Conservation (phyloP, 2,797 vertebrate genomes). For the Diplodus sargus region DNA sequence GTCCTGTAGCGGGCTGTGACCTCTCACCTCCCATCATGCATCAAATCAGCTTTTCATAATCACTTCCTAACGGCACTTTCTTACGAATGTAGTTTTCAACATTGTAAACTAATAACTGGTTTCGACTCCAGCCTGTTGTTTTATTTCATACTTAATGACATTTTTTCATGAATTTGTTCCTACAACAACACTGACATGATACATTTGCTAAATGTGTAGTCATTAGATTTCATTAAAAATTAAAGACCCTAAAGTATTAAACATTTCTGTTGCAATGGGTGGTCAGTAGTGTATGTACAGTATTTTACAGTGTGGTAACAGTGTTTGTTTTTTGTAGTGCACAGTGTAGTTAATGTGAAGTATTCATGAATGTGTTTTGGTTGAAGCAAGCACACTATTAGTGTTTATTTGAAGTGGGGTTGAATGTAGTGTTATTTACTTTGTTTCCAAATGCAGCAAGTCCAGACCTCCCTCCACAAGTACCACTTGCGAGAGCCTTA, state of each 20-base stretch:
- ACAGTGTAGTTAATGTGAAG: background rate
- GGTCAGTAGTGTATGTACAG: background rate
- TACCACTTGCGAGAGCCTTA: constrained; percentile 8
- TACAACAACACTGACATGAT: background rate
- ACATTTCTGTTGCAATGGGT: background rate
- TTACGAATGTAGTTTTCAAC: background rate
- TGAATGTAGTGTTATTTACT: constrained; percentile 25
- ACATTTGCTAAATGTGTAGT: background rate
- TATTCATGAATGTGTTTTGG: background rate
- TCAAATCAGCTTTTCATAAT: background rate
- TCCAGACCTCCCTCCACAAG: constrained; percentile 8
- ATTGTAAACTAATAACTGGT: background rate
- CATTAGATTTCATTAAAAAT: background rate
- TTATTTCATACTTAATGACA: background rate
- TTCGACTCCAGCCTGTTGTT: background rate
- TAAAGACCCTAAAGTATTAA: background rate
- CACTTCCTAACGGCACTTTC: background rate
- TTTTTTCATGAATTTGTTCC: background rate
- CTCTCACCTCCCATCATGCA: background rate
- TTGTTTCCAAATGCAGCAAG: constrained; percentile 6
- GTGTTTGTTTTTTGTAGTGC: background rate
- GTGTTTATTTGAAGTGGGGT: constrained; percentile 29
- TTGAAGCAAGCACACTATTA: constrained; percentile 28
- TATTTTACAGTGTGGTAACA: background rate
- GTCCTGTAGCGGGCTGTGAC: background rate